Conservation (phyloP, 1,140 invertebrate genomes). For the Scylla paramamosain region DNA sequence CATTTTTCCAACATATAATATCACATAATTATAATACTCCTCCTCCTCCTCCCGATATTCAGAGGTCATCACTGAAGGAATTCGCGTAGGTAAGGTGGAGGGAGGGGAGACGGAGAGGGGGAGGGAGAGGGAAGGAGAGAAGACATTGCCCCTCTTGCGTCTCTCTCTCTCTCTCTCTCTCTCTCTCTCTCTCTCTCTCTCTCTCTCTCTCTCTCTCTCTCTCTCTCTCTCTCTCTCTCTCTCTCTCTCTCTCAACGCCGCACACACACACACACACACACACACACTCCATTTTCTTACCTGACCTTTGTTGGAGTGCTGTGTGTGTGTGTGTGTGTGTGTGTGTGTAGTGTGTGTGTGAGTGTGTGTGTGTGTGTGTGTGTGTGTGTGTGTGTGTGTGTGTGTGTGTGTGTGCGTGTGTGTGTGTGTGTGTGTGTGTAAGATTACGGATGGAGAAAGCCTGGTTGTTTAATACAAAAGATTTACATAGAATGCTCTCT, state of each 20-base stretch:
- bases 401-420: conserved; percentile 43
- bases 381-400: conserved; percentile 35
- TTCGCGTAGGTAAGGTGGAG: not conserved
- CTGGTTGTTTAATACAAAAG: not conserved
- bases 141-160: not conserved
- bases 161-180: conserved; percentile 28
- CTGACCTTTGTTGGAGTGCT: not conserved
- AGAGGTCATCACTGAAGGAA: not conserved
- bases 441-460: not conserved
- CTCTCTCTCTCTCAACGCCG: not conserved
- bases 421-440: conserved; percentile 52
- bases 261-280: not conserved
- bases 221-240: conserved; percentile 34
- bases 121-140: not conserved
- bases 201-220: conserved; percentile 35
- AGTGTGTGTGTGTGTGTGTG: conserved; percentile 37
- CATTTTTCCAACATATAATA: too few relatives aligned
- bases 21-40: too few relatives aligned
- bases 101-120: not conserved
- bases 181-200: conserved; percentile 24
- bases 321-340: conserved; percentile 17
- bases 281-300: not conserved
- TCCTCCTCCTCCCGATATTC: too few relatives aligned
- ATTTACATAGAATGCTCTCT: not conserved
- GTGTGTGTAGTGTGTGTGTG: conserved; percentile 30